These are phyloP conservation scores for Ancistrus triradiatus DNA, from an alignment of 2,113 vertebrate genomes.

Conservation along the genomic window DNA sequence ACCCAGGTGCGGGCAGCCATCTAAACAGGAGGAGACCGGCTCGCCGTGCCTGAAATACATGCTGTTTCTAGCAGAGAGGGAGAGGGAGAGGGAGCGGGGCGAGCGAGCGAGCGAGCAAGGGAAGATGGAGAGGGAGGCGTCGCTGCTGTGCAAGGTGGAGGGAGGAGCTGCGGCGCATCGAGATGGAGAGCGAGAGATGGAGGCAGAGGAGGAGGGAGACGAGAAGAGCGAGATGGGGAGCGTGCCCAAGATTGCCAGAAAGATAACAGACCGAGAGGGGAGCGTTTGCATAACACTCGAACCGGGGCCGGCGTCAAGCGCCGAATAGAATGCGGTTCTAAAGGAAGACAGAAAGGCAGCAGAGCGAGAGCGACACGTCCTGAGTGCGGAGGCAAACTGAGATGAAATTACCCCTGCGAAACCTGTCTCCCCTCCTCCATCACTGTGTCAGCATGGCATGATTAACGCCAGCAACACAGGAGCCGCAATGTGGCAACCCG, in stretches of 20 bases:
- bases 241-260: conserved; percentile 40
- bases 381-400: conserved; percentile 9
- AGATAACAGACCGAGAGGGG: conserved; percentile 18
- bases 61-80: conserved; percentile 66
- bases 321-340: conserved; percentile 46
- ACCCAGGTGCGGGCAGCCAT: conserved; percentile 66
- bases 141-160: conserved; percentile 42
- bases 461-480: conserved; percentile 30
- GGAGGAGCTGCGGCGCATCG: conserved; percentile 40
- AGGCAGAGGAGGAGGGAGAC: conserved; percentile 38
- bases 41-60: conserved; percentile 67
- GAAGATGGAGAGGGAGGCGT: conserved; percentile 44
- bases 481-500: conserved; percentile 43
- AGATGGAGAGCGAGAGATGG: conserved; percentile 48
- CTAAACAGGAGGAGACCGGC: conserved; percentile 69
- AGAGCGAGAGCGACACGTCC: conserved; percentile 7
- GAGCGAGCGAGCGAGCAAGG: conserved; percentile 37
- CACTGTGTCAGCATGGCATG: conserved; percentile 27
- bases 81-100: conserved; percentile 42
- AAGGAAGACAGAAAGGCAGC: background rate
- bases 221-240: background rate
- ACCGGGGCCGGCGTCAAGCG: conserved; percentile 43
- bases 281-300: conserved; percentile 37
- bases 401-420: conserved; percentile 20
- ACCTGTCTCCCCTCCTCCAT: conserved; percentile 17